These are phyloP conservation scores for Pheosia gnoma DNA, from an alignment of 2,888 invertebrate species.

Conservation along the genomic window DNA sequence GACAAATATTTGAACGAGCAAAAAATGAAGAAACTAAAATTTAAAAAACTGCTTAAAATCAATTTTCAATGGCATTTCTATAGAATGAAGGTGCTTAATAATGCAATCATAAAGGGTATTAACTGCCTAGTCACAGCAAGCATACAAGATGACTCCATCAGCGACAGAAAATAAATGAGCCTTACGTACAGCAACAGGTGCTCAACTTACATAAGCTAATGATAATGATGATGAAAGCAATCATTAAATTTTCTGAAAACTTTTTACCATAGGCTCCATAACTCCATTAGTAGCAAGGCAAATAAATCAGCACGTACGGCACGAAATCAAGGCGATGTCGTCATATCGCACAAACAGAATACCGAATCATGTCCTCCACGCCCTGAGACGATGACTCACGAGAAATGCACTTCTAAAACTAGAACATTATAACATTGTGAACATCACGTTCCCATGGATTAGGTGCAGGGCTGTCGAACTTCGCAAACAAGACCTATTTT, in stretches of 20 bases:
- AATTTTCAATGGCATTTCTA: no score
- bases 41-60: no score
- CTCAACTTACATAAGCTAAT: no score
- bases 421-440: conserved; percentile 43
- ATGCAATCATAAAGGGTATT: no score
- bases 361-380: conserved; percentile 30
- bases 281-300: background rate
- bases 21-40: no score
- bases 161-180: no score
- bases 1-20: no score
- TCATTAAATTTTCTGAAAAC: background rate
- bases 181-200: no score
- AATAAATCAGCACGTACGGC: conserved; percentile 27
- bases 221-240: background rate
- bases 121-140: no score
- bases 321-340: conserved; percentile 34
- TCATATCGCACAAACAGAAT: conserved; percentile 38
- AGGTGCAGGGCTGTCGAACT: conserved; percentile 29
- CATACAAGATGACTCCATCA: no score
- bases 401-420: conserved; percentile 51
- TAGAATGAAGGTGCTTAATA: no score
- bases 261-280: conserved; percentile 7
- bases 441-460: conserved; percentile 46
- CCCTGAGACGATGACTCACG: conserved; percentile 41
- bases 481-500: conserved; percentile 10